phyloP scores from a whole-genome alignment of 1,140 invertebrate genomes.

The Sitodiplosis mosellana region DNA sequence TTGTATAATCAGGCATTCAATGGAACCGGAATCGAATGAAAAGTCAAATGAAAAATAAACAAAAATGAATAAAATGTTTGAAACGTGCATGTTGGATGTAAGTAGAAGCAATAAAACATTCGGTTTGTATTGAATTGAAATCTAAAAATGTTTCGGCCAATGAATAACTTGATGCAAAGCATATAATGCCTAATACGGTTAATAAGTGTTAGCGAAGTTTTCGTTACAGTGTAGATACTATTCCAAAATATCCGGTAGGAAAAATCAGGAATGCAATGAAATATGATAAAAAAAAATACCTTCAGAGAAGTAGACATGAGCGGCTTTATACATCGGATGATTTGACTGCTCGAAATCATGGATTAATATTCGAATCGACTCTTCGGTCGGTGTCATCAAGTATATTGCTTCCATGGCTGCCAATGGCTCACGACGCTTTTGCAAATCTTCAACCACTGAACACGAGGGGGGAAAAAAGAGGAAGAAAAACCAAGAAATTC shows the following conservation, averaged over 20 bases:
- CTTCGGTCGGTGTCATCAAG: slow-evolving; percentile 88
- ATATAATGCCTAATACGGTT: slow-evolving; percentile 47
- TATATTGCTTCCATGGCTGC: slow-evolving; percentile 95
- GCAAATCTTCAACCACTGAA: slow-evolving; percentile 95
- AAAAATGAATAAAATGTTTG: slow-evolving; percentile 8
- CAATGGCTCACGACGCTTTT: slow-evolving; percentile 92
- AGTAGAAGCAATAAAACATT: not conserved
- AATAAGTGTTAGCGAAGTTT: slow-evolving; percentile 10
- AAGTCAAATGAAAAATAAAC: not conserved
- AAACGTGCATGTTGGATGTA: not conserved
- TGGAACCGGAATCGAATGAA: not conserved
- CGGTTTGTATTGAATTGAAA: slow-evolving; percentile 23
- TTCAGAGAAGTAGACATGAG: slow-evolving; percentile 99
- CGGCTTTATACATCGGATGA: slow-evolving; percentile 76
- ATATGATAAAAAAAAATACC: slow-evolving; percentile 39
- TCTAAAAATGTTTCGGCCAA: slow-evolving; percentile 64
- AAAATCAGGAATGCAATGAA: too few species aligned
- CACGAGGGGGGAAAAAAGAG: too few species aligned
- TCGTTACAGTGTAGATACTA: slow-evolving; percentile 6
- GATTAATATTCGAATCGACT: slow-evolving; percentile 78
- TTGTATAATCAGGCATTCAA: not conserved
- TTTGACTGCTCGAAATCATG: slow-evolving; percentile 82
- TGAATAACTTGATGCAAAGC: slow-evolving; percentile 88
- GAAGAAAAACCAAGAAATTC: too few species aligned
- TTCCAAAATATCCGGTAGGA: not conserved